Conservation (phyloP, 2,797 vertebrate genomes). For the Craterocephalus amniculus region DNA sequence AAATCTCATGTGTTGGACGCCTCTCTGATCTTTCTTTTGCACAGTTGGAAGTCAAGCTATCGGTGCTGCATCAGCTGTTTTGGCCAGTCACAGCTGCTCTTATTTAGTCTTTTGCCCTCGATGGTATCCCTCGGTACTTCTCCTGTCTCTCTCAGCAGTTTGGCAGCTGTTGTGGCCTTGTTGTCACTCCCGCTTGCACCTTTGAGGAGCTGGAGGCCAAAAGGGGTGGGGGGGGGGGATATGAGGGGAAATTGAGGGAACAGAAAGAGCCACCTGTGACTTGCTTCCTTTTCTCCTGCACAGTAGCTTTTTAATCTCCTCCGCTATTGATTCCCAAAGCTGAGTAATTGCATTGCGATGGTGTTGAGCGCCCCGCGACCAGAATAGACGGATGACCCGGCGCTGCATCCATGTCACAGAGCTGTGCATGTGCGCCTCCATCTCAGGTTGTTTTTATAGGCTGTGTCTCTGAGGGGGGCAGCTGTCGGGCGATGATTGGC, state of each 20-base stretch:
- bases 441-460: slow-evolving; percentile 70
- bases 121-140: slow-evolving; percentile 44
- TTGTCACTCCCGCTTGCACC: slow-evolving; percentile 62
- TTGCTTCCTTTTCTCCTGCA: slow-evolving; percentile 49
- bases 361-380: slow-evolving; percentile 41
- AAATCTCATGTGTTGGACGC: slow-evolving; percentile 12
- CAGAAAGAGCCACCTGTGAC: slow-evolving; percentile 63
- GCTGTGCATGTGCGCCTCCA: slow-evolving; percentile 28
- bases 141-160: slow-evolving; percentile 52
- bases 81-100: slow-evolving; percentile 70
- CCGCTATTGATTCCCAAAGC: slow-evolving; percentile 57
- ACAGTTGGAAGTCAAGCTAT: slow-evolving; percentile 49
- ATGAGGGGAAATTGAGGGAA: slow-evolving; percentile 44
- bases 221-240: background rate
- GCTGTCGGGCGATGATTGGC: slow-evolving; percentile 69
- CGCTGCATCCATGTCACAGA: slow-evolving; percentile 43
- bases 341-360: slow-evolving; percentile 51
- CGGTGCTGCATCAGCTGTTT: slow-evolving; percentile 82
- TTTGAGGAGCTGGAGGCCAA: slow-evolving; percentile 35
- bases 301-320: slow-evolving; percentile 57
- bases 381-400: slow-evolving; percentile 72
- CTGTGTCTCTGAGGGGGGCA: slow-evolving; percentile 72
- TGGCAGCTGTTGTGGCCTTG: slow-evolving; percentile 75
- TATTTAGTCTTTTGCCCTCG: slow-evolving; percentile 65
- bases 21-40: slow-evolving; percentile 48